phyloP scores from a whole-genome alignment of 2,113 vertebrate species.

The Megaleporinus macrocephalus region DNA sequence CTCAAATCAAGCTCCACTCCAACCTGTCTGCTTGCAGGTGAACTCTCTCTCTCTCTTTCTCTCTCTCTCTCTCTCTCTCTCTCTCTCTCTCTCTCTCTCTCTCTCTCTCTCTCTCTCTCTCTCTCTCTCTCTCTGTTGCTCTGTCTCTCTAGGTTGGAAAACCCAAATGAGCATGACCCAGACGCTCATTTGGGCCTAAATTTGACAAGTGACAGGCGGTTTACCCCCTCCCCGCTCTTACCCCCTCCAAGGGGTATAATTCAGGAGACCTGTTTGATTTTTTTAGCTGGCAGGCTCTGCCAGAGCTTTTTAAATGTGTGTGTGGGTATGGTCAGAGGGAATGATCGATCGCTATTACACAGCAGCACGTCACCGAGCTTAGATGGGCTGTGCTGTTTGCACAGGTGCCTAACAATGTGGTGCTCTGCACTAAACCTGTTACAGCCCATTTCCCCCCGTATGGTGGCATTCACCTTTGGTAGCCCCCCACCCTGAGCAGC shows the following conservation, averaged over 20 bases:
- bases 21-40: slow-evolving; percentile 52
- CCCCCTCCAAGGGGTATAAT: slow-evolving; percentile 24
- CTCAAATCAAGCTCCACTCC: slow-evolving; percentile 30
- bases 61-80: slow-evolving; percentile 13
- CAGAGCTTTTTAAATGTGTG: slow-evolving; percentile 40
- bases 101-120: neutral
- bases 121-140: slow-evolving; percentile 1
- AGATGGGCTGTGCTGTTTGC: slow-evolving; percentile 58
- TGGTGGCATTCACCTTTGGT: slow-evolving; percentile 37
- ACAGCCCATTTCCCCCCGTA: slow-evolving; percentile 47
- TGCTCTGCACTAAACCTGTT: slow-evolving; percentile 45
- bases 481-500: slow-evolving; percentile 4
- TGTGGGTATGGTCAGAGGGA: slow-evolving; percentile 38
- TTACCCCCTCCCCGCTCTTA: neutral
- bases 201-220: slow-evolving; percentile 54
- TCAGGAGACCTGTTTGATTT: slow-evolving; percentile 50
- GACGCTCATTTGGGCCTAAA: slow-evolving; percentile 39
- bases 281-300: slow-evolving; percentile 42
- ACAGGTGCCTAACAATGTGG: slow-evolving; percentile 60
- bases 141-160: slow-evolving; percentile 8
- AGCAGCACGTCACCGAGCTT: slow-evolving; percentile 38
- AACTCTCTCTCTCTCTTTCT: slow-evolving; percentile 39
- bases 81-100: slow-evolving; percentile 21
- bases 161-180: slow-evolving; percentile 44
- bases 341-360: slow-evolving; percentile 61